Evolutionary conservation across 1,140 invertebrate species (phyloP), one percentile per base, ranked within the genome.

Genomic region (Sesamia nonagrioides): DNA sequence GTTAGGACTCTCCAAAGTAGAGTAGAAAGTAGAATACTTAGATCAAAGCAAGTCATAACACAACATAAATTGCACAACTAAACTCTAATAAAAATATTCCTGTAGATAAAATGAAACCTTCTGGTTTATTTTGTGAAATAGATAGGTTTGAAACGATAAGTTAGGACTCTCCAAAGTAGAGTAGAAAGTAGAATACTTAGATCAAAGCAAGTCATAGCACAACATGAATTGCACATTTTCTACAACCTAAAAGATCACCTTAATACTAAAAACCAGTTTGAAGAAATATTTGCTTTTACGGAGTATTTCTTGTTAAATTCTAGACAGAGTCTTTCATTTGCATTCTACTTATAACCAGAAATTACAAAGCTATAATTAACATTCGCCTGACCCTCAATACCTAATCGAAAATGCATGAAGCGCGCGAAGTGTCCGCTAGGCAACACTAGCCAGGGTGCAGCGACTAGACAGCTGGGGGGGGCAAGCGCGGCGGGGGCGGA

Each of bases 401-500:
- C 66, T 81, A 83, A 83, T 77, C 74, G 78, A 40, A 37, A 68
- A 54, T 61, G 33, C 48, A 77, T 66, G 60, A 66, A 54, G 74
- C 45, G 74, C 74, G 61, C 60, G 74, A 50, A 61, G 40, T 68
- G 60, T 42, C 33, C 78, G 81, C 82, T 74, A 82, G 83, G 82
- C 80, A 82, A 82, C 85, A 86, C 80, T 76, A 61, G 63, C 82
- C 81, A 82, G 79, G 72, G 80, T 78, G 79, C 79, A 81, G 82
- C 81, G 85, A 78, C 69, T 60, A 68, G 74, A 77, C 76, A 78
- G 76, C 52, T 71, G 76, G 50, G 61, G 35, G 13, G 82, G 82
- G 82, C 76, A 78, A 52, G 83, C 61, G 84, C 71, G 71, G 72
- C 48, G 80, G 84, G 85, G 80, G 81, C 68, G 88, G 86, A 85